Conservation (phyloP, 2,113 vertebrate species). For the Cyanoderma ruficeps region DNA sequence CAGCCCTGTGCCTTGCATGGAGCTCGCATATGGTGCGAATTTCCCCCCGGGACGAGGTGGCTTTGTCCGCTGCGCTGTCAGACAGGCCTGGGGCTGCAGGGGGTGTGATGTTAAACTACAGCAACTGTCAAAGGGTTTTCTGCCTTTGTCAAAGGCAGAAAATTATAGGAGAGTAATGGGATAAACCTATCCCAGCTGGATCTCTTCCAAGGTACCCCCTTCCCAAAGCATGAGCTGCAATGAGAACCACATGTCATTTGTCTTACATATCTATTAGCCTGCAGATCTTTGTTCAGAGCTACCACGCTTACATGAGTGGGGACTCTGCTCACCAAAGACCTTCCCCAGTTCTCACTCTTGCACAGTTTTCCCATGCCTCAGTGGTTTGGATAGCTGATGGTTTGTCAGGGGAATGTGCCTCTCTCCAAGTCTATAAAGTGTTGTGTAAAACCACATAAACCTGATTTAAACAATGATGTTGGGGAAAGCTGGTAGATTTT, state of each 20-base stretch:
- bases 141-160: constrained; percentile 14
- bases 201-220: constrained; percentile 45
- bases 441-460: constrained; percentile 17
- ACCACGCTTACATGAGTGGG: constrained; percentile 19
- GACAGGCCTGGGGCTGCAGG: constrained; percentile 48
- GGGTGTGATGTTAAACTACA: constrained; percentile 62
- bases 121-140: constrained; percentile 59
- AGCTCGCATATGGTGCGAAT: constrained; percentile 24
- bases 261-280: constrained; percentile 64
- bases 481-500: not conserved
- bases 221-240: constrained; percentile 44
- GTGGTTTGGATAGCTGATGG: constrained; percentile 22
- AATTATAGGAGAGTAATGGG: constrained; percentile 64
- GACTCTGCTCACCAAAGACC: not conserved
- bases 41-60: not conserved
- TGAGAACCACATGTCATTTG: constrained; percentile 67
- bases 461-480: constrained; percentile 23
- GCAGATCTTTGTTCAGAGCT: constrained; percentile 59
- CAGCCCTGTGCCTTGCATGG: not conserved
- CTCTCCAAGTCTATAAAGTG: constrained; percentile 2
- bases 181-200: constrained; percentile 63
- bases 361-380: not conserved
- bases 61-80: constrained; percentile 52
- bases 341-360: not conserved
- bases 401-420: not conserved